Conservation (phyloP, 2,888 invertebrate genomes). For the Cheilosia impressa region DNA sequence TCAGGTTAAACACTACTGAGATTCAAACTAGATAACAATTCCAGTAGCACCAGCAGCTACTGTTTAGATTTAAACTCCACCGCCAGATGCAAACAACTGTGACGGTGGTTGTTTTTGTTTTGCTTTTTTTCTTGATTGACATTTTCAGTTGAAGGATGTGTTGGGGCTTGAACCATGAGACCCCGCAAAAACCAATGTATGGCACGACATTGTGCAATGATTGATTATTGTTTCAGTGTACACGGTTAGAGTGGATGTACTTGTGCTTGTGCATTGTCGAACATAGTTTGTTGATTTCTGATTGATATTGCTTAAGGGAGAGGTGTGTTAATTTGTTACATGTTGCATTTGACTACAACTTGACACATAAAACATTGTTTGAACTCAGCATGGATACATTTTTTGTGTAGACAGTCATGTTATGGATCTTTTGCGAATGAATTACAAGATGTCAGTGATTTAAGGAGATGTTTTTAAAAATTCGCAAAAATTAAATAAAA, state of each 20-base stretch:
- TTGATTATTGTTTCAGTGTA: conserved; percentile 11
- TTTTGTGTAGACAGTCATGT: no score
- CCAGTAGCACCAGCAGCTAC: conserved; percentile 16
- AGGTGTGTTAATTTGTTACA: background rate
- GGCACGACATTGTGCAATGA: conserved; percentile 25
- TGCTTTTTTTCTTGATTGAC: conserved; percentile 48
- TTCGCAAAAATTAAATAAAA: no score
- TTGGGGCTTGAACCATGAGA: conserved; percentile 20
- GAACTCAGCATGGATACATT: no score
- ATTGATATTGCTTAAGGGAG: conserved; percentile 19
- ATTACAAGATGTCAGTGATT: no score
- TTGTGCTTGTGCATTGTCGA: background rate
- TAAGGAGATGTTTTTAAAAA: no score
- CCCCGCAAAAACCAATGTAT: conserved; percentile 6
- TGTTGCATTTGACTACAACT: background rate
- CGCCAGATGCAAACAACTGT: conserved; percentile 26
- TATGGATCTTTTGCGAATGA: no score
- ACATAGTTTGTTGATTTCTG: conserved; percentile 1
- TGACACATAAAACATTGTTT: no score
- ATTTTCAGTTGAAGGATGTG: conserved; percentile 57
- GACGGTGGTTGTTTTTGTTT: background rate
- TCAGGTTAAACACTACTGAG: background rate
- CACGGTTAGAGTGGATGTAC: background rate
- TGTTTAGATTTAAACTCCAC: conserved; percentile 5
- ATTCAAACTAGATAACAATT: conserved; percentile 32